Conservation (phyloP, 2,797 vertebrate genomes). For the Notoglanidium macrostoma region DNA sequence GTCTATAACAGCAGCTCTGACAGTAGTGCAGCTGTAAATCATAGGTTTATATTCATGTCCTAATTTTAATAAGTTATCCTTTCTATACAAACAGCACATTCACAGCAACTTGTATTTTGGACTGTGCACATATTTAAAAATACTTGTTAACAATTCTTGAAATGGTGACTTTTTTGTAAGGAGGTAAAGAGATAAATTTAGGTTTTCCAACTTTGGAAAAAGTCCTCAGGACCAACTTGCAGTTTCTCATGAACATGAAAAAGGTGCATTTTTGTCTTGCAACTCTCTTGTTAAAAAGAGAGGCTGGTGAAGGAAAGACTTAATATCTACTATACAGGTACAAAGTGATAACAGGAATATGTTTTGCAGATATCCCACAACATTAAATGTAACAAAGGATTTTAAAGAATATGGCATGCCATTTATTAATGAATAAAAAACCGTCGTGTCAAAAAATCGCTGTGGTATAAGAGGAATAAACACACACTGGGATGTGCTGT, state of each 20-base stretch:
- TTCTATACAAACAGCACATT: background rate
- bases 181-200: background rate
- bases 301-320: background rate
- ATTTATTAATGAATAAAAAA: background rate
- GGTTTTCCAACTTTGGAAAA: background rate
- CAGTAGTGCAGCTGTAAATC: background rate
- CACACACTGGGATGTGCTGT: slow-evolving; percentile 8
- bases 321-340: background rate
- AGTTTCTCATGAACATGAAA: background rate
- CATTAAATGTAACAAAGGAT: background rate
- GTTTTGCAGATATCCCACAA: background rate
- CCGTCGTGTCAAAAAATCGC: background rate
- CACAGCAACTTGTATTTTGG: background rate
- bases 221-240: background rate
- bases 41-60: background rate
- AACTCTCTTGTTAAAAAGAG: background rate
- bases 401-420: background rate
- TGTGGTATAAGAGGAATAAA: background rate
- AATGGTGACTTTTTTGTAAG: background rate
- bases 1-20: background rate
- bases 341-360: background rate
- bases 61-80: background rate
- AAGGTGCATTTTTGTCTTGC: background rate
- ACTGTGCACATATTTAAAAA: background rate
- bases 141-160: background rate